Base-by-base conservation (phyloP, 2,888 invertebrate genomes). In the Tridacna gigas region DNA sequence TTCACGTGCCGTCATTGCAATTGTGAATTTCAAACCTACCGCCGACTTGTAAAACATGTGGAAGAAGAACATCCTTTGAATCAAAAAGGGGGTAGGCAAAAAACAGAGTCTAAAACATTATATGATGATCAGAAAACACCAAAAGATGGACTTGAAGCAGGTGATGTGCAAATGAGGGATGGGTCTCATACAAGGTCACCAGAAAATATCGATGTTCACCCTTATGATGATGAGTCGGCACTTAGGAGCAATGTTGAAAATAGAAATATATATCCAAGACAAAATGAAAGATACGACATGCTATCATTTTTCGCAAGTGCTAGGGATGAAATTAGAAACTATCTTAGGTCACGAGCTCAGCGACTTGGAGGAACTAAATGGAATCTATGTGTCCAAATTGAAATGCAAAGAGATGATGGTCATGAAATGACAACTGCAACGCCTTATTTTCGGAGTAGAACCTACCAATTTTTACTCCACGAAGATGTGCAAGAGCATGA, bases 381-480 rank as follows among this genome's bases (percentile, higher is more conserved):
- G 82, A 79, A 86, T 69, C n/a, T 86, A 66, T 79, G 76, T 28
- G 78, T 79, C 20, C 83, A 84, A 73, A 74, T 87, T 65, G 81
- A 85, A 73, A 79, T 87, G 81, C 71, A 75, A n/a, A 26, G 83
- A 66, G 80, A 88, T 65, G 74, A 77, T 25, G 74, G 74, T 7
- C 37, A 76, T 67, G 88, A 80, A 37, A 63, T 25, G 22, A 65
- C 25, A 18, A 56, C 76, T 0, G 15, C 82, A 51, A 51, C 48
- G 2, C 82, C 79, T 22, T 79, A 71, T 71, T 82, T 79, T 65
- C 25, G 82, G 48, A 82, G 79, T 71, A 26, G n/a, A 3, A 79
- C 79, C 18, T 82, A 79, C 45, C 12, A 28, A 5, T 61, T 74
- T 28, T 65, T 79, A 56, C 47, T 63, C 5, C 15, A 15, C 7